Evolutionary conservation across 2,797 vertebrate genomes (phyloP).

Genomic region (Myiotriccus ornatus): DNA sequence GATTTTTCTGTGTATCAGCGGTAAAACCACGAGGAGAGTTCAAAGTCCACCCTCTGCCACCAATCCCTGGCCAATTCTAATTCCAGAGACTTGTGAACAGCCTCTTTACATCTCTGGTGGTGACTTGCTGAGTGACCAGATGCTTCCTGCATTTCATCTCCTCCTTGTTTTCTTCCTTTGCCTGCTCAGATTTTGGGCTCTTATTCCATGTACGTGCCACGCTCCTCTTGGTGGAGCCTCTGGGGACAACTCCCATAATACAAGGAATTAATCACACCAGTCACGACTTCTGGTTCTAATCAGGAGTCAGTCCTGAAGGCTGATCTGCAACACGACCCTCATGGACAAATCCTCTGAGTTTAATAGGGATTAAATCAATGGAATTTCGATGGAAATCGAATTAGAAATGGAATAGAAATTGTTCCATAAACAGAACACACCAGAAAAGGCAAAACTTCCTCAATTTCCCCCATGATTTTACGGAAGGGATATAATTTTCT

Average conservation of each 20-base stretch:
- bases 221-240: background rate
- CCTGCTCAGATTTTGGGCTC: background rate
- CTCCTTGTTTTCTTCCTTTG: background rate
- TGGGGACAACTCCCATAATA: background rate
- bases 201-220: background rate
- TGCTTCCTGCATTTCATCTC: background rate
- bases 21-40: background rate
- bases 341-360: conserved; percentile 15
- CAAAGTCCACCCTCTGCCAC: background rate
- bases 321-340: background rate
- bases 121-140: background rate
- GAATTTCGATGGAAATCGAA: conserved; percentile 19
- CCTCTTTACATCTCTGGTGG: background rate
- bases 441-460: background rate
- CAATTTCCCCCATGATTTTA: background rate
- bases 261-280: conserved; percentile 24
- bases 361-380: conserved; percentile 30
- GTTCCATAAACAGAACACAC: background rate
- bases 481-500: background rate
- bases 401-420: background rate
- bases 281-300: conserved; percentile 24
- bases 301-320: conserved; percentile 21
- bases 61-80: background rate
- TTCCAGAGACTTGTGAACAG: background rate
- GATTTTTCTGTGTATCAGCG: background rate